These are phyloP conservation scores for Arrhamphus sclerolepis DNA, from an alignment of 2,797 vertebrate genomes.

Conservation along the genomic window DNA sequence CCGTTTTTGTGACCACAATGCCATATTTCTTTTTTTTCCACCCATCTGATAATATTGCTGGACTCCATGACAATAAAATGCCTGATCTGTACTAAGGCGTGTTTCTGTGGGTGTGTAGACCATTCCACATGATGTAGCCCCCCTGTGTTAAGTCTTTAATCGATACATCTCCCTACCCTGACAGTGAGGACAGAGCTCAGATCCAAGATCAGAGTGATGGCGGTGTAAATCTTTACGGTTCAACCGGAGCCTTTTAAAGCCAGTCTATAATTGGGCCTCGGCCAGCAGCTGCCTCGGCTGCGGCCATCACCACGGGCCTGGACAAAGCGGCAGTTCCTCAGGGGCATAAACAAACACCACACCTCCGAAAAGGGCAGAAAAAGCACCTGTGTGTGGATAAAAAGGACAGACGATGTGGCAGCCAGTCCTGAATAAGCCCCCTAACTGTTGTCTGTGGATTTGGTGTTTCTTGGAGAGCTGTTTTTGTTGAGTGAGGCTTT, in stretches of 20 bases:
- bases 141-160: slow-evolving; percentile 85
- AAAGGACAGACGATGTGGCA: slow-evolving; percentile 44
- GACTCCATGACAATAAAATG: slow-evolving; percentile 45
- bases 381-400: slow-evolving; percentile 61
- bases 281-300: slow-evolving; percentile 72
- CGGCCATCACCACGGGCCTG: slow-evolving; percentile 37
- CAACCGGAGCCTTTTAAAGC: slow-evolving; percentile 83
- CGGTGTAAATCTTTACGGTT: slow-evolving; percentile 85
- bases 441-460: slow-evolving; percentile 37
- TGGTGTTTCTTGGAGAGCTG: slow-evolving; percentile 56
- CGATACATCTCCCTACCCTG: slow-evolving; percentile 83
- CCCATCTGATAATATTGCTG: slow-evolving; percentile 51
- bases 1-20: background rate
- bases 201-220: slow-evolving; percentile 82
- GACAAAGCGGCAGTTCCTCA: slow-evolving; percentile 62
- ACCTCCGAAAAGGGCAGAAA: slow-evolving; percentile 52
- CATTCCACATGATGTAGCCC: slow-evolving; percentile 76
- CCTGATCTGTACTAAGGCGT: slow-evolving; percentile 40
- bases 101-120: slow-evolving; percentile 37
- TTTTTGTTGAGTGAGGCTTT: slow-evolving; percentile 58
- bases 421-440: slow-evolving; percentile 44
- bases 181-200: slow-evolving; percentile 81
- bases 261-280: slow-evolving; percentile 80
- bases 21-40: background rate
- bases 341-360: slow-evolving; percentile 71